These are phyloP conservation scores for Chascanopsetta lugubris DNA, from an alignment of 2,113 vertebrate species.

Conservation along the genomic window DNA sequence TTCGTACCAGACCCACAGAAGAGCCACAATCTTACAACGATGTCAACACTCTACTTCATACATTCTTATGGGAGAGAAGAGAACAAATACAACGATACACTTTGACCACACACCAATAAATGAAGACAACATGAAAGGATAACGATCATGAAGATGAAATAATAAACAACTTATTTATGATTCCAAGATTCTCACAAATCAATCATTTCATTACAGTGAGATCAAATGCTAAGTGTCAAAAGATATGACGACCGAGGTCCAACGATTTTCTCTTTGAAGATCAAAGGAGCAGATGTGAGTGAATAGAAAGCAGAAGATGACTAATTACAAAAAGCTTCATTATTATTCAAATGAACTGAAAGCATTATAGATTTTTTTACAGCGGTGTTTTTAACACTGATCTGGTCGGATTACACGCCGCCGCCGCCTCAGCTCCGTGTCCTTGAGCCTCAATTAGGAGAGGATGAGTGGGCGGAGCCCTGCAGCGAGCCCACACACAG, in stretches of 20 bases:
- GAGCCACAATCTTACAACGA: conserved; percentile 42
- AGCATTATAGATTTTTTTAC: conserved; percentile 22
- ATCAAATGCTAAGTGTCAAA: no score
- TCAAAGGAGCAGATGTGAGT: no score
- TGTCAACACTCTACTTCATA: conserved; percentile 39
- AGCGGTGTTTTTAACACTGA: conserved; percentile 17
- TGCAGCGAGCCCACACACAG: not conserved
- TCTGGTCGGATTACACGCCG: conserved; percentile 21
- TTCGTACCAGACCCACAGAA: conserved; percentile 26
- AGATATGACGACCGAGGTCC: no score
- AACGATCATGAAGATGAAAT: not conserved
- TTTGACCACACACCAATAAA: not conserved
- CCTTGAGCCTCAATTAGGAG: not conserved
- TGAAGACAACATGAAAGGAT: not conserved
- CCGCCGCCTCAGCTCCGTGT: not conserved
- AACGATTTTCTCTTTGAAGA: no score
- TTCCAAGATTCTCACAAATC: no score
- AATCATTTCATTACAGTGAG: no score
- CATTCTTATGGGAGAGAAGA: not conserved
- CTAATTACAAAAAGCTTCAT: no score
- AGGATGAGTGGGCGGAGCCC: not conserved
- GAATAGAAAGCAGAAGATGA: not conserved
- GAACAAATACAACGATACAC: conserved; percentile 12
- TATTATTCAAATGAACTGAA: conserved; percentile 16
- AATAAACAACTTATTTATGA: no score